Percentiles rank a stretch among this genome's conserved stretches.
Evolutionary conservation across 2,888 invertebrate genomes (phyloP).

Genomic region (Drosophila demipolita): DNA sequence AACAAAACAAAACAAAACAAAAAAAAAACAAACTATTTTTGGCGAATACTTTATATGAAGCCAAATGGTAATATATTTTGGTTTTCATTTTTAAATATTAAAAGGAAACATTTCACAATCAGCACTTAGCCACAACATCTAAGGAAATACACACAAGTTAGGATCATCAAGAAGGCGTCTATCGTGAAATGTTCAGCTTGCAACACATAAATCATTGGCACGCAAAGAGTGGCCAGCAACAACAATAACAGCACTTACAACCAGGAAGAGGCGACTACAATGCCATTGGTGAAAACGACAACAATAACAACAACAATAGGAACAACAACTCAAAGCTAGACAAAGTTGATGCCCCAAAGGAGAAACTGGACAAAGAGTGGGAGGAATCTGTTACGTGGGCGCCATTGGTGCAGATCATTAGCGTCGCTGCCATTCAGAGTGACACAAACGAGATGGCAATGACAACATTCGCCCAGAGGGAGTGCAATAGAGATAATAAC

Average conservation of each 20-base stretch:
- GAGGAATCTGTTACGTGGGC: conserved; percentile 61
- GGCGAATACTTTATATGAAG: neutral
- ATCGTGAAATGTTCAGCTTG: conserved; percentile 15
- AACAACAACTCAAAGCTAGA: conserved; percentile 20
- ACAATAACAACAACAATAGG: conserved; percentile 11
- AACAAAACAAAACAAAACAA: no score
- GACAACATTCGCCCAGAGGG: conserved; percentile 39
- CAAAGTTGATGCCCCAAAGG: conserved; percentile 37
- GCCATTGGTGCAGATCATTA: conserved; percentile 75
- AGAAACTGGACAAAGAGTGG: neutral
- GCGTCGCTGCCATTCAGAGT: conserved; percentile 51
- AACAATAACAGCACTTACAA: conserved; percentile 2
- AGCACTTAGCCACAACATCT: neutral
- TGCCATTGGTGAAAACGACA: conserved; percentile 16
- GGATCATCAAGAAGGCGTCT: conserved; percentile 10
- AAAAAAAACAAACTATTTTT: no score
- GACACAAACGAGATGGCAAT: conserved; percentile 54
- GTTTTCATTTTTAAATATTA: neutral
- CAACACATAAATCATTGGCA: conserved; percentile 29
- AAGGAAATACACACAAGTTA: neutral
- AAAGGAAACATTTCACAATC: neutral
- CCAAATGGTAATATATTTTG: no score
- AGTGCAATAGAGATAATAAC: neutral
- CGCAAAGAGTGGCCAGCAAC: conserved; percentile 10
- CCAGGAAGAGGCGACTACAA: conserved; percentile 9